Percentiles rank a stretch among this genome's conserved stretches.
Conservation (phyloP, 1,140 invertebrate genomes). For the Anastatus disparis region DNA sequence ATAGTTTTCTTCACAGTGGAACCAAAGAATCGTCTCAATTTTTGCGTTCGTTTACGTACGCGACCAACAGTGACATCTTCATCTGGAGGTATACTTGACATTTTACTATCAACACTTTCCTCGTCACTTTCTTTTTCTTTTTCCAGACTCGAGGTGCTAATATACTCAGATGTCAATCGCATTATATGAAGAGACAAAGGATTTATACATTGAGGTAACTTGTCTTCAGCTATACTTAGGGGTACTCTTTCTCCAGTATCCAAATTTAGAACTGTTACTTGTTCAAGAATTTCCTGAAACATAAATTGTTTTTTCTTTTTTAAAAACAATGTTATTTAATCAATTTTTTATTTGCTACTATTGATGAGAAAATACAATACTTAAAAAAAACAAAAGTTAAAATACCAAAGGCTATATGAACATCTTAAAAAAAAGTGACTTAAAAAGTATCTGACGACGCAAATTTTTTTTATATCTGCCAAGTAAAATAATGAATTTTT, state of each 20-base stretch:
- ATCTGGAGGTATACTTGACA: conserved; percentile 71
- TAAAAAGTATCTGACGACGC: no score
- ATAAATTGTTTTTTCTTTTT: no score
- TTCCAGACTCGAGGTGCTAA: conserved; percentile 78
- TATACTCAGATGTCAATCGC: conserved; percentile 89
- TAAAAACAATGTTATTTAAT: conserved; percentile 7
- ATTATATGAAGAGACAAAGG: conserved; percentile 95
- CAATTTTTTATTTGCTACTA: neutral
- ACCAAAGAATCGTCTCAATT: conserved; percentile 87
- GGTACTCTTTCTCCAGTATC: conserved; percentile 93
- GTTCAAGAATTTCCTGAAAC: conserved; percentile 87
- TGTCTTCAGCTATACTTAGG: conserved; percentile 89
- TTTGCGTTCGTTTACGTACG: conserved; percentile 66
- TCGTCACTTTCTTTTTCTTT: conserved; percentile 85
- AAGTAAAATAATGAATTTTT: no score
- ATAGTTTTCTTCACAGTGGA: conserved; percentile 89
- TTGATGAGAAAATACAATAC: neutral
- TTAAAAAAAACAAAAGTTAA: neutral
- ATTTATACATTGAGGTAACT: conserved; percentile 86
- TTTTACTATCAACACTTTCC: conserved; percentile 83
- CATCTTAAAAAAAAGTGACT: no score
- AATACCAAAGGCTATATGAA: no score
- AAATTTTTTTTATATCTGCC: no score
- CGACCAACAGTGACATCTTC: conserved; percentile 66
- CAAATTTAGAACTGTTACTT: conserved; percentile 91